Evolutionary conservation across 1,140 invertebrate species (phyloP).

Genomic region (Philotrypesis tridentata): DNA sequence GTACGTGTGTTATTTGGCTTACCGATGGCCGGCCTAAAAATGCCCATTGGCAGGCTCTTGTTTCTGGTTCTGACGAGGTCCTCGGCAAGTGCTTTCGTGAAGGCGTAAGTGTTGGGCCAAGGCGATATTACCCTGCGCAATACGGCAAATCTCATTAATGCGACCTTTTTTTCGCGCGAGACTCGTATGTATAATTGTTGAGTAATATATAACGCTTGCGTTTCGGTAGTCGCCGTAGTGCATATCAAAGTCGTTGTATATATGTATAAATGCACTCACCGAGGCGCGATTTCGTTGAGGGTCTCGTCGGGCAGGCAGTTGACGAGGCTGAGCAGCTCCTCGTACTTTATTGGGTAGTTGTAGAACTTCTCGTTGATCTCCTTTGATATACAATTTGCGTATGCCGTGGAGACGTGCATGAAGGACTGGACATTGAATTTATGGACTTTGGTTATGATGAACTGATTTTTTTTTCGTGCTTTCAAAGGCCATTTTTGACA

Average conservation of each 20-base stretch:
- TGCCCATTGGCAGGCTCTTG: constrained; percentile 78
- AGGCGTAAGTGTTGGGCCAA: constrained; percentile 85
- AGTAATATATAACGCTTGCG: too few relatives aligned
- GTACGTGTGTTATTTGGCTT: constrained; percentile 69
- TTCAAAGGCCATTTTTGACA: too few relatives aligned
- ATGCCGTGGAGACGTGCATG: constrained; percentile 83
- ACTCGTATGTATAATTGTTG: too few relatives aligned
- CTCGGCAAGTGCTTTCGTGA: constrained; percentile 84
- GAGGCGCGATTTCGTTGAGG: constrained; percentile 73
- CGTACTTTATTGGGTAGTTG: constrained; percentile 77
- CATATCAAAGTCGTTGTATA: too few relatives aligned
- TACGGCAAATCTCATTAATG: neutral
- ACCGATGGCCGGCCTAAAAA: constrained; percentile 80
- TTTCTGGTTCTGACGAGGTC: constrained; percentile 75
- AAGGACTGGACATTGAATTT: constrained; percentile 69
- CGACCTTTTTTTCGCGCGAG: neutral
- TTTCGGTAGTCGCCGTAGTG: too few relatives aligned
- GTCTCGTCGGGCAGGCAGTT: constrained; percentile 75
- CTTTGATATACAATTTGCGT: constrained; percentile 78
- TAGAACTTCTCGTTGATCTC: constrained; percentile 81
- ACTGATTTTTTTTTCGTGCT: neutral
- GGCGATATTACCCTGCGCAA: constrained; percentile 76
- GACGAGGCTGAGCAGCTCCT: constrained; percentile 75
- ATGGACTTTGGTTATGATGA: neutral
- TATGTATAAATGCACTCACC: constrained; percentile 68